Base-by-base conservation (phyloP, 1,140 invertebrate species). In the Apis florea region DNA sequence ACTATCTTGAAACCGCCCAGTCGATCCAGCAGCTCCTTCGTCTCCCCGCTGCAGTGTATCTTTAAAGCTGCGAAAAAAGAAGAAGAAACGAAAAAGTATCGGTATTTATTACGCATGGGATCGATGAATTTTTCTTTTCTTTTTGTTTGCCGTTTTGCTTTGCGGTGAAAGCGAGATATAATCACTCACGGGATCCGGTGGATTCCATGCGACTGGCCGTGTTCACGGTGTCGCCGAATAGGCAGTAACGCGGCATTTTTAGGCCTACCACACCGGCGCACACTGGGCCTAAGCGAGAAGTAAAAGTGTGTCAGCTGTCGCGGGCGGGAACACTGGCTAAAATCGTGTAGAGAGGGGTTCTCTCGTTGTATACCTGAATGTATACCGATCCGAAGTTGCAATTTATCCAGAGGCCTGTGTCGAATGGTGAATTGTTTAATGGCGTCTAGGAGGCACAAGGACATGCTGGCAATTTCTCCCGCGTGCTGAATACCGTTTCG, bases 201-300 rank as follows among this genome's bases (percentile, higher is more conserved):
- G 98, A 98, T 94, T 99, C 98, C 98, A 99, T 98, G 70, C 98
- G 94, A 40, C 97, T 98, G 0, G 98, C 97, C 0, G 97, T 98
- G 92, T 99, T 99, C 10, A 99, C 97, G 0, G 97, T 98, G 88
- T 98, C 97, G 0, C 97, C 97, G 90, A 98, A 98, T 1, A 98
- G 93, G 91, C 97, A 98, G 90, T 98, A 98, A 69, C 97, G 94
- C 0, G 98, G 98, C 97, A 98, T 98, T 92, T 97, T 98, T 26
- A 97, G 91, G 0, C 97, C 97, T 0, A 98, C 97, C 0, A 98
- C 97, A 12, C 97, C 98, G 0, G 97, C 97, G 88, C 97, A 97
- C 15, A 97, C 97, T 15, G 96, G 96, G 31, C 95, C 95, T 94
- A 88, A 12, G 11, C 9, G 17, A 64, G 90, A 91, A 88, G 72